Evolutionary conservation across 64 coral and sea anemone species (phyloP).

Genomic region (Stylophora pistillata): DNA sequence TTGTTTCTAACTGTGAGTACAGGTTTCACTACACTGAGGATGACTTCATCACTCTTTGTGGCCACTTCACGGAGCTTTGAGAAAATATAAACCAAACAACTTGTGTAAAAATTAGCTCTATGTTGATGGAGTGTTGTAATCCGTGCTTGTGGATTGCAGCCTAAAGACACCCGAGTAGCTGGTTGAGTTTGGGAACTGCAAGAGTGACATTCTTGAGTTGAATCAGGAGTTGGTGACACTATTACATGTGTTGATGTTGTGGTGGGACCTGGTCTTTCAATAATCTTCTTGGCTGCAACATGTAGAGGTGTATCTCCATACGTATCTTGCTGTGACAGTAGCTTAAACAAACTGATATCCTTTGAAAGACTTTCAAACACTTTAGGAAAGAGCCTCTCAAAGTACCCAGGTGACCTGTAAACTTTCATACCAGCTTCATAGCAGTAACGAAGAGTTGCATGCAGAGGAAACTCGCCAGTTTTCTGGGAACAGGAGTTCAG

Average conservation of each 20-base stretch:
- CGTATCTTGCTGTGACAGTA: not conserved
- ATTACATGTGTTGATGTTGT: not conserved
- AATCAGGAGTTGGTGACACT: conserved; percentile 17
- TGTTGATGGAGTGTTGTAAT: not conserved
- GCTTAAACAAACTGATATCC: not conserved
- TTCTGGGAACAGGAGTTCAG: not conserved
- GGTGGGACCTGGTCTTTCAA: not conserved
- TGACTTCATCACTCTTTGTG: not conserved
- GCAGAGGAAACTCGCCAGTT: conserved; percentile 18
- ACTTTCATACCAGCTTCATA: not conserved
- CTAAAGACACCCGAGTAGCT: not conserved
- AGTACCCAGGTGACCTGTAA: not conserved
- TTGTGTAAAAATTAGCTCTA: not conserved
- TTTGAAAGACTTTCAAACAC: not conserved
- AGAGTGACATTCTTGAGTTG: conserved; percentile 2
- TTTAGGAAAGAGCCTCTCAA: not conserved
- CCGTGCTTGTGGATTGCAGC: not conserved
- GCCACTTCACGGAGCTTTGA: not conserved
- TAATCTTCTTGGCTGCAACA: not conserved
- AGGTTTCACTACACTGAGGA: not conserved
- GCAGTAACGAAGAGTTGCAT: conserved; percentile 8
- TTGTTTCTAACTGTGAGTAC: not conserved
- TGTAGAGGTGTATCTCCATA: conserved; percentile 19
- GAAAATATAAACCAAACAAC: not conserved
- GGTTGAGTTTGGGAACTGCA: not conserved